phyloP scores from a whole-genome alignment of 2,888 invertebrate genomes.

The Tipula helvola region DNA sequence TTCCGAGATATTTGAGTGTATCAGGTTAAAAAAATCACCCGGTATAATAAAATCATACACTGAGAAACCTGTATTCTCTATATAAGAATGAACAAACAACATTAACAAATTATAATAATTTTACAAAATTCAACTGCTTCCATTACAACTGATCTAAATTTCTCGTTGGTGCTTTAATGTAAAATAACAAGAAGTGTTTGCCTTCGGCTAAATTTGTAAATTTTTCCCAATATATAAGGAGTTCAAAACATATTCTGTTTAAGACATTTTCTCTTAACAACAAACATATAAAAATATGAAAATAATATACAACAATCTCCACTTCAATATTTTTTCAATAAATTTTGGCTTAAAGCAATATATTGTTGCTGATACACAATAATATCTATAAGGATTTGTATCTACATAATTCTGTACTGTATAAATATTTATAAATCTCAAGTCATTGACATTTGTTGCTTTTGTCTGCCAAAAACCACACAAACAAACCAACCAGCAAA shows the following conservation, averaged over 20 bases:
- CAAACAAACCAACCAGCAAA: background rate
- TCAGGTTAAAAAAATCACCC: no score
- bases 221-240: background rate
- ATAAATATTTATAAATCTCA: background rate
- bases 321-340: background rate
- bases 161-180: no score
- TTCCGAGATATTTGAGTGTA: no score
- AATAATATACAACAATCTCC: background rate
- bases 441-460: slow-evolving; percentile 4
- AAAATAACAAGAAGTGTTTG: background rate
- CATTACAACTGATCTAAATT: no score
- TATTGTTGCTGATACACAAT: background rate
- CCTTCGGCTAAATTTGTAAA: background rate
- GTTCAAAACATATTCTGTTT: background rate
- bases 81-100: no score
- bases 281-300: background rate
- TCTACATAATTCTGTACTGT: background rate
- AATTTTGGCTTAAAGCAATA: background rate
- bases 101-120: no score
- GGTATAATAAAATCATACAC: no score
- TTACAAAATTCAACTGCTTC: no score
- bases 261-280: background rate
- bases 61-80: no score
- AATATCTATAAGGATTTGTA: background rate
- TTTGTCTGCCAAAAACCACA: background rate